Conservation (phyloP, 2,888 invertebrate genomes). For the Clitarchus hookeri region DNA sequence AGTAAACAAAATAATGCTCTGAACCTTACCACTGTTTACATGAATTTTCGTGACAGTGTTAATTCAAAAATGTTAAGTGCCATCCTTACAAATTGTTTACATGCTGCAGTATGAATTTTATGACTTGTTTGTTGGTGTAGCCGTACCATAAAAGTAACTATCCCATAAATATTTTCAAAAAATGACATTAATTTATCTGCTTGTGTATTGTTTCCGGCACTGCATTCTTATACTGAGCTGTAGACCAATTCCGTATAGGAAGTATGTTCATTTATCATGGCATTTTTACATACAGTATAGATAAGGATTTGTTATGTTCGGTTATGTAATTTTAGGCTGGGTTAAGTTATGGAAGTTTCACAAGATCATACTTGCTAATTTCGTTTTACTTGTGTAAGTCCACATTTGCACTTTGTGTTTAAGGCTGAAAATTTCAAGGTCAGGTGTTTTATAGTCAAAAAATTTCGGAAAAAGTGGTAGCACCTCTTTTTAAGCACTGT, state of each 20-base stretch:
- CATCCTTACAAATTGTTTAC: neutral
- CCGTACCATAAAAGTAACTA: neutral
- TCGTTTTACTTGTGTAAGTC: no score
- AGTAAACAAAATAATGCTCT: neutral
- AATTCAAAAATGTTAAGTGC: neutral
- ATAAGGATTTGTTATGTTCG: neutral
- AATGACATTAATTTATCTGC: neutral
- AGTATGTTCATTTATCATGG: neutral
- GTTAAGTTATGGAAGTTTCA: neutral
- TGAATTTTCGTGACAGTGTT: neutral
- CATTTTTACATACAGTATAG: neutral
- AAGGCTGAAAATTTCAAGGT: no score
- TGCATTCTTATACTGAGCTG: neutral
- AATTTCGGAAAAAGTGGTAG: no score
- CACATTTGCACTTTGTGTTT: no score
- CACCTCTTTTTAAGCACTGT: no score
- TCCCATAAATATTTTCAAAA: neutral
- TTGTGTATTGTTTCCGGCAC: no score
- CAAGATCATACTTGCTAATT: no score
- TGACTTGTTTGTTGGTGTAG: neutral
- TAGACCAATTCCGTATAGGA: neutral
- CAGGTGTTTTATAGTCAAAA: no score
- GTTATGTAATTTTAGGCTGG: no score
- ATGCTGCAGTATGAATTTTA: neutral
- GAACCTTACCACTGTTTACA: neutral